phyloP scores from a whole-genome alignment of 2,113 vertebrate genomes.

The Xiphophorus couchianus region DNA sequence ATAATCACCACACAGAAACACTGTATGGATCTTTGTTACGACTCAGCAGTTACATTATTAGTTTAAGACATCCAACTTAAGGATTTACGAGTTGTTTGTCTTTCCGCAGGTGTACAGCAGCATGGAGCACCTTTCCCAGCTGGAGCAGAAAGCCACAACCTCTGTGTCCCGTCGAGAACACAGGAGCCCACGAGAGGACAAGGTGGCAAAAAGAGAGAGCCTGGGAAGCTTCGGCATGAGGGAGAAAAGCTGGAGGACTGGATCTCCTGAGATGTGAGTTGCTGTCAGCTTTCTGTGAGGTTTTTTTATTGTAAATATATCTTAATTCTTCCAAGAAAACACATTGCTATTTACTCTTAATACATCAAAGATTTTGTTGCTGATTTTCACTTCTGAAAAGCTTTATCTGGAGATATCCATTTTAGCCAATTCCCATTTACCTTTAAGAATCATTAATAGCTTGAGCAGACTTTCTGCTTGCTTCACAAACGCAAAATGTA shows the following conservation, averaged over 20 bases:
- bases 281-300: neutral
- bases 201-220: constrained; percentile 86
- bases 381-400: no score
- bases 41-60: neutral
- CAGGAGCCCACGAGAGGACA: constrained; percentile 86
- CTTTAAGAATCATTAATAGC: no score
- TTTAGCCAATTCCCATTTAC: no score
- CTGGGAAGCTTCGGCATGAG: constrained; percentile 88
- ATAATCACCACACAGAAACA: neutral
- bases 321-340: no score
- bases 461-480: no score
- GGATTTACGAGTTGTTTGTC: constrained; percentile 23
- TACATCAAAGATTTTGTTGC: no score
- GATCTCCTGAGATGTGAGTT: constrained; percentile 92
- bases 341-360: no score
- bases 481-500: no score
- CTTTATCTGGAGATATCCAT: no score
- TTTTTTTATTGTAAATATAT: neutral
- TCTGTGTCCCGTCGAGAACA: constrained; percentile 83
- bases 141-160: constrained; percentile 86
- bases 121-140: constrained; percentile 92
- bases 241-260: constrained; percentile 91
- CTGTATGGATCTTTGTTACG: neutral
- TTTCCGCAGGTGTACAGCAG: constrained; percentile 89
- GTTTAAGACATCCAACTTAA: neutral